Percentiles rank a stretch among this genome's conserved stretches.
These are phyloP conservation scores for Phyllotis vaccarum DNA, from an alignment of 2,797 vertebrate species.

Conservation along the genomic window DNA sequence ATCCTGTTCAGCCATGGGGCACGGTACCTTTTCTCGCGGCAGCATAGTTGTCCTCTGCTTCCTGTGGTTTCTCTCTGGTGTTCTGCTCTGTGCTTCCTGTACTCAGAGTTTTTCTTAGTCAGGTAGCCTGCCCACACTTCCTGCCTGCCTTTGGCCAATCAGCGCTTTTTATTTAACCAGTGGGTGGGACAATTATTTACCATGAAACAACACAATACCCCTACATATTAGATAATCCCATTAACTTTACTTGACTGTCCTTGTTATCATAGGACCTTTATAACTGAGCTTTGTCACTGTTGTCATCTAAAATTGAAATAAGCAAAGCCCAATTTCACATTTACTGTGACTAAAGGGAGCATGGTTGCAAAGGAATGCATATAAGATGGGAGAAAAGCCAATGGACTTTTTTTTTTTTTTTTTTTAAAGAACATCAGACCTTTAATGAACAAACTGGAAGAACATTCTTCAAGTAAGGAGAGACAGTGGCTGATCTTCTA, in stretches of 20 bases:
- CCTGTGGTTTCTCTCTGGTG: too few species aligned
- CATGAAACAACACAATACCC: too few species aligned
- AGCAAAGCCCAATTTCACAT: neutral
- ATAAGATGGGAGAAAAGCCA: neutral
- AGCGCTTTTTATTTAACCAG: too few species aligned
- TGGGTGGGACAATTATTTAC: too few species aligned
- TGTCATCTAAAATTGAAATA: constrained; percentile 1
- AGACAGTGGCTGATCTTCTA: neutral
- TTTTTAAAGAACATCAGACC: constrained; percentile 32
- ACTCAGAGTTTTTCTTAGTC: too few species aligned
- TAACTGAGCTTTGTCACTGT: neutral
- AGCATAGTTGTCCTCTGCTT: too few species aligned
- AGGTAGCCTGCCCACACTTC: too few species aligned
- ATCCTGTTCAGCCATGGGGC: too few species aligned
- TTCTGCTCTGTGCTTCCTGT: too few species aligned
- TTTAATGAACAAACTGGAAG: neutral
- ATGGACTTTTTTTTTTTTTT: neutral
- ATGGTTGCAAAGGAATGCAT: neutral
- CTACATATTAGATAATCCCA: neutral
- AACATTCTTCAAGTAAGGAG: neutral
- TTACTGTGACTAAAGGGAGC: constrained; percentile 26
- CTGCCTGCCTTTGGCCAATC: too few species aligned
- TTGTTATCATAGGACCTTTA: neutral
- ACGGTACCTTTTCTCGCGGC: too few species aligned
- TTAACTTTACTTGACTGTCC: neutral